These are phyloP conservation scores for Salarias fasciatus DNA, from an alignment of 2,797 vertebrate species.

Conservation along the genomic window DNA sequence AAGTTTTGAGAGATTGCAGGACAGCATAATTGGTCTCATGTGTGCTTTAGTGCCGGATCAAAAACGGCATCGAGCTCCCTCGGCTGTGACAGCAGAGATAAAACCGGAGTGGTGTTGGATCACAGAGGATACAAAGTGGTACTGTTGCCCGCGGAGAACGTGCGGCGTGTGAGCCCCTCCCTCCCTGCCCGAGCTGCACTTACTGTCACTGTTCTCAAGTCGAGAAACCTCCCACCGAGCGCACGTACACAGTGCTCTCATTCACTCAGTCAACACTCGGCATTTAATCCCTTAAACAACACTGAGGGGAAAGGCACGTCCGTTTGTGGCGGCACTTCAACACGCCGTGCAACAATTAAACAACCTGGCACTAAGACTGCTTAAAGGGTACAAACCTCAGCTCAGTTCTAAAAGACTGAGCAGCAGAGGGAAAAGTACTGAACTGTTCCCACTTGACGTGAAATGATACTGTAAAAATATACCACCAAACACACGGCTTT, in stretches of 20 bases:
- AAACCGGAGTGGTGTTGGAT: conserved; percentile 26
- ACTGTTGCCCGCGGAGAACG: conserved; percentile 14
- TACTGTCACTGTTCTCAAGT: conserved; percentile 21
- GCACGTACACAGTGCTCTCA: conserved; percentile 27
- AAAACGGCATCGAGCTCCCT: conserved; percentile 30
- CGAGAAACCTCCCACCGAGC: background rate
- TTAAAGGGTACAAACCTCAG: background rate
- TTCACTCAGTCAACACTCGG: conserved; percentile 11
- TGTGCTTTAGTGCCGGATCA: conserved; percentile 10
- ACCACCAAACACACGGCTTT: background rate
- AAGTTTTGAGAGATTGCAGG: conserved; percentile 24
- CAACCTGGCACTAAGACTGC: background rate
- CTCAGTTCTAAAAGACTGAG: background rate
- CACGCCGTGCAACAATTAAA: background rate
- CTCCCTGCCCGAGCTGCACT: background rate
- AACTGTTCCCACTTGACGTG: background rate
- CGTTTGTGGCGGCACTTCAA: background rate
- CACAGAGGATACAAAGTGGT: conserved; percentile 15
- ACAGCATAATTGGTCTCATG: conserved; percentile 21
- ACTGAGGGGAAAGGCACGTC: background rate
- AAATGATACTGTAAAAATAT: background rate
- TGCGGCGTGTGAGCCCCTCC: conserved; percentile 16
- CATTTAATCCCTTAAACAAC: conserved; percentile 4
- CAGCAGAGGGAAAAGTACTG: background rate
- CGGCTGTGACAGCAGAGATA: conserved; percentile 39